Evolutionary conservation across 1,140 invertebrate genomes (phyloP), one percentile per base, ranked within the genome.

Genomic region (Saxidomus purpurata): DNA sequence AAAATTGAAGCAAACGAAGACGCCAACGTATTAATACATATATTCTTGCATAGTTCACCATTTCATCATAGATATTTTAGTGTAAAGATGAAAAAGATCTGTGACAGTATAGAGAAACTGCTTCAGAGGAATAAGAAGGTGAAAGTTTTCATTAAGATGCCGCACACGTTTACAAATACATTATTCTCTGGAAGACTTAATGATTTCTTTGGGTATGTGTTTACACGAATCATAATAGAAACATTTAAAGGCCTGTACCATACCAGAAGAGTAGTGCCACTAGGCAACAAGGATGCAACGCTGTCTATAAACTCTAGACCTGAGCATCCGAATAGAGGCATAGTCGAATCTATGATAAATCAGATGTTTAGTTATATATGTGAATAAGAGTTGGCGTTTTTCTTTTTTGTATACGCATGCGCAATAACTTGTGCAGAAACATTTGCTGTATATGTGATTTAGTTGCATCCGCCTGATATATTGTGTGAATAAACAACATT

Each of bases 281-380:
- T 82, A 15, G 52, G 67, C n/a, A 63, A 82, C 59, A 40, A 61
- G 38, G 80, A 82, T 25, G 49, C 49, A 0, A 79, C 76, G 8
- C 17, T 52, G 28, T n/a, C 80, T 8, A 31, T 43, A 19, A 13
- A 69, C 8, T 49, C 40, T 0, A 17, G 22, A 8, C 22, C 2
- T 6, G 3, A 43, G 1, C 82, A 85, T 25, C 82, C 82, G 19
- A 6, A 17, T 1, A 2, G 3, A 9, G 43, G 17, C 49, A 34
- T 85, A 25, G 40, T 71, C 0, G 1, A 25, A 31, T 9, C 40
- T n/a, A 85, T 85, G 82, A 67, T 85, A 8, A 15, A 71, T 49
- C 82, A 85, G 22, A 43, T 67, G 82, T 49, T 85, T 43, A 40
- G 61, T 8, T 85, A 25, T 34, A 28, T 34, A 17, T 85, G 82